Conservation (phyloP, 2,888 invertebrate species). For the Diarsia dahlii region DNA sequence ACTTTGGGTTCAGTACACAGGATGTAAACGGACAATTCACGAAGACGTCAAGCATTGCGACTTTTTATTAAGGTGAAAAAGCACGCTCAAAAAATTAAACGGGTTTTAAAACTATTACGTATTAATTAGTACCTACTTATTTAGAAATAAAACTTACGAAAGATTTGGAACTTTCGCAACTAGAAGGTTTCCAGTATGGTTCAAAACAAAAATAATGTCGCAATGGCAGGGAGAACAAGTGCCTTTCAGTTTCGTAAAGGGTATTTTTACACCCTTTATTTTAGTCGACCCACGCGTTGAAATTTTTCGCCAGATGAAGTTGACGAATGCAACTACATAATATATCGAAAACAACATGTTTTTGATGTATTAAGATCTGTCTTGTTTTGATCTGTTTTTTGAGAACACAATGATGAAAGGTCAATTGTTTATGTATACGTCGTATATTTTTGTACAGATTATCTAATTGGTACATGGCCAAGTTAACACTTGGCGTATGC, state of each 20-base stretch:
- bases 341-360: not conserved
- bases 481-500: slow-evolving; percentile 16
- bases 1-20: not conserved
- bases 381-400: not conserved
- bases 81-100: no score
- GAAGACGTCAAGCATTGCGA: no score
- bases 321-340: not conserved
- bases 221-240: no score
- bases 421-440: slow-evolving; percentile 16
- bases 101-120: no score
- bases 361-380: not conserved
- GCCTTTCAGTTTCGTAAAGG: no score
- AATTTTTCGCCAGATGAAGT: not conserved
- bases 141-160: no score
- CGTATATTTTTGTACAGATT: slow-evolving; percentile 35
- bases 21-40: no score
- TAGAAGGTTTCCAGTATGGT: no score
- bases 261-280: not conserved
- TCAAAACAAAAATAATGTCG: no score
- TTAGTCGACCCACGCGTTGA: slow-evolving; percentile 6
- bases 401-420: slow-evolving; percentile 5
- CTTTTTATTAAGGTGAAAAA: no score
- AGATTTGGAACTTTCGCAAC: no score
- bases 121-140: no score
- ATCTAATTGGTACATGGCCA: slow-evolving; percentile 58